A percentile compares a stretch with the other conserved stretches of the same genome.
These are phyloP conservation scores for Tetramorium simillimum DNA, from an alignment of 1,140 invertebrate genomes.

Conservation along the genomic window DNA sequence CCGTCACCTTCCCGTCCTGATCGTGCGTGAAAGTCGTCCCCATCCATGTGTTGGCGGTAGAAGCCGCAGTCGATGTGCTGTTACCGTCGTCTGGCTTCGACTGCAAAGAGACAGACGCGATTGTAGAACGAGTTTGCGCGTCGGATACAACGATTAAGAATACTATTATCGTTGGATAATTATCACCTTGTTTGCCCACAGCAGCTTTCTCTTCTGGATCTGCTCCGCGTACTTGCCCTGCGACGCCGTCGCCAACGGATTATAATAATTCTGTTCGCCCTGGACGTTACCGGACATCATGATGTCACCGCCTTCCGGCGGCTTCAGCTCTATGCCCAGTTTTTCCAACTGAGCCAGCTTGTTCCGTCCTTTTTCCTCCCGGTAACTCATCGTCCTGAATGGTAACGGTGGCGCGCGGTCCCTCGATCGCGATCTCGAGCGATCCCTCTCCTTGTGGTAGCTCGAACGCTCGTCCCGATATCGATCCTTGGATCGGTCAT, in stretches of 20 bases:
- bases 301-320: slow-evolving; percentile 74
- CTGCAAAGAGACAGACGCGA: slow-evolving; percentile 36
- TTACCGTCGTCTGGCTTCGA: slow-evolving; percentile 78
- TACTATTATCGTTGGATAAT: slow-evolving; percentile 8
- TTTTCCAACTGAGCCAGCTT: slow-evolving; percentile 85
- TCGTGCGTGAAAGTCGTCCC: slow-evolving; percentile 94
- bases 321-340: slow-evolving; percentile 84
- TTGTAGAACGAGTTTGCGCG: background rate
- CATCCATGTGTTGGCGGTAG: slow-evolving; percentile 90
- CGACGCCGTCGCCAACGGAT: slow-evolving; percentile 92
- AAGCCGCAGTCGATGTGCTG: slow-evolving; percentile 71
- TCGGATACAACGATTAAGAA: background rate
- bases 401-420: slow-evolving; percentile 73
- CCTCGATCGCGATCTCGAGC: slow-evolving; percentile 79
- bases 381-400: slow-evolving; percentile 79
- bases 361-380: slow-evolving; percentile 83
- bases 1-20: slow-evolving; percentile 95
- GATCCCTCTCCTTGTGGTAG: slow-evolving; percentile 78
- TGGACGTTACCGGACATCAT: slow-evolving; percentile 61
- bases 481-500: slow-evolving; percentile 75
- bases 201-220: slow-evolving; percentile 94
- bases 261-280: slow-evolving; percentile 91
- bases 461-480: slow-evolving; percentile 74
- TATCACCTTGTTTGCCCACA: slow-evolving; percentile 92
- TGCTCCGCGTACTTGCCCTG: slow-evolving; percentile 94